phyloP scores from a whole-genome alignment of 2,113 vertebrate species.

The Talpa occidentalis region DNA sequence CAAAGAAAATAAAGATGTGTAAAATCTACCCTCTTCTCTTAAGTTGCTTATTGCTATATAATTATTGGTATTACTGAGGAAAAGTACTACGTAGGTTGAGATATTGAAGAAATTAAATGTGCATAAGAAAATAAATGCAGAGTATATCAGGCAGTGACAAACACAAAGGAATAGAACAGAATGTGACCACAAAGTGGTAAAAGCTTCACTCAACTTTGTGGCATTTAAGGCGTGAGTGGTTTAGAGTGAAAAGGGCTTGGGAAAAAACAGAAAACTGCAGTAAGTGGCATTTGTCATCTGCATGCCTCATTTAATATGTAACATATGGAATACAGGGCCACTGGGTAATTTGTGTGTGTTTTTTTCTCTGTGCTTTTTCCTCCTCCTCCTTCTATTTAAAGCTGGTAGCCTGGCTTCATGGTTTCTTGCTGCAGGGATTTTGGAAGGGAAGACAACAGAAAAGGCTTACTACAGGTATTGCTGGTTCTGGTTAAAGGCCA shows the following conservation, averaged over 20 bases:
- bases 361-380: neutral
- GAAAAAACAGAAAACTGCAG: neutral
- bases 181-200: neutral
- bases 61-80: neutral
- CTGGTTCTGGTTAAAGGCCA: neutral
- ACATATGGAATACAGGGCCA: neutral
- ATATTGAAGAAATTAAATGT: neutral
- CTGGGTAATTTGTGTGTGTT: neutral
- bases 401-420: neutral
- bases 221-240: fast-evolving
- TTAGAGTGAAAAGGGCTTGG: fast-evolving
- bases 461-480: neutral
- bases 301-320: neutral
- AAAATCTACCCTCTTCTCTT: neutral
- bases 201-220: too few relatives aligned
- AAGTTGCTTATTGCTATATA: neutral
- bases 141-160: neutral
- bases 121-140: neutral
- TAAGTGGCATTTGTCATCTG: neutral
- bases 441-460: neutral
- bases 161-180: neutral
- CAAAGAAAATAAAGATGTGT: neutral
- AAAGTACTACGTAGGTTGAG: neutral
- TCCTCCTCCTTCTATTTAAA: neutral
- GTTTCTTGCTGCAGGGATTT: neutral